Base-by-base conservation (phyloP, 1,140 invertebrate genomes). In the Nixonia krombeini region DNA sequence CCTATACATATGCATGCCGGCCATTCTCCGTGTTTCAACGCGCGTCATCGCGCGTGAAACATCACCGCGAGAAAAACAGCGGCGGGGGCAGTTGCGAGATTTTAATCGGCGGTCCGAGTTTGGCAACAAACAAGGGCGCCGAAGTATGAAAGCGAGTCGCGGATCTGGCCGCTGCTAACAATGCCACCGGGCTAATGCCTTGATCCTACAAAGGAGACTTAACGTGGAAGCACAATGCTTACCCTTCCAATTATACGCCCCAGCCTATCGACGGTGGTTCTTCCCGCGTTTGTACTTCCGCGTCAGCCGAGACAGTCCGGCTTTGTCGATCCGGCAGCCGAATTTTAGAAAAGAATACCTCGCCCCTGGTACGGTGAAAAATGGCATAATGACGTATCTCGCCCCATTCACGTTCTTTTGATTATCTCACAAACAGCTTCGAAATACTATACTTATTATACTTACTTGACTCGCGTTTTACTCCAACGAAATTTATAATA, bases 201-300 rank as follows among this genome's bases (percentile, higher is more conserved):
- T 78, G 71, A 78, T 76, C 76, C 73, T 61, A 72, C 73, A 75
- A 75, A 76, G 73, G 70, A 65, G 72, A 69, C 56, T 59, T 57
- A 73, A 74, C 65, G 55, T 38, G 51, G 25, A 26, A 59, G 33
- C 61, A 65, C 70, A 72, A 66, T 69, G 68, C 62, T 70, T 41
- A 61, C 56, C 72, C 67, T 74, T 59, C 72, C 73, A 77, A 77
- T 77, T 77, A 75, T 74, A 72, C 63, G 37, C 23, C 49, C 25
- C 26, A 21, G n/a, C 9, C 25, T 18, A n/a, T 17, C n/a, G 26
- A 35, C 18, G 15, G 2, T 10, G 1, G 35, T 38, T 12, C 8
- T 9, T 29, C 33, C 13, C 33, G 6, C 18, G 17, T 13, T 35
- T 7, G 25, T n/a, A 28, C 9, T 31, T 31, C 2, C 12, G 29